These are phyloP conservation scores for Ficedula albicollis DNA, from an alignment of 2,797 vertebrate species.

Conservation along the genomic window DNA sequence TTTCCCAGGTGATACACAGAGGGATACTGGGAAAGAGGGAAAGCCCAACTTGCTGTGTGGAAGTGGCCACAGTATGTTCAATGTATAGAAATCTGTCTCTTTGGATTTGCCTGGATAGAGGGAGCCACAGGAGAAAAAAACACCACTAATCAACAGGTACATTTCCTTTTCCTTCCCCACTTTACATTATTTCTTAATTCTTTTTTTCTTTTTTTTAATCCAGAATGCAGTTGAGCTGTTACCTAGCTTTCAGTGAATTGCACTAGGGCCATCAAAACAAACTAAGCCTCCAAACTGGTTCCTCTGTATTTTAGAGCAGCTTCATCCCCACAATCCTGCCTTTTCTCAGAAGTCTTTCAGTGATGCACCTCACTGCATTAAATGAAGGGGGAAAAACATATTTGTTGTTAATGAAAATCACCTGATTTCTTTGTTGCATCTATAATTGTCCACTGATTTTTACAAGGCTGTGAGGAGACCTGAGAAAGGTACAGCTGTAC, in stretches of 20 bases:
- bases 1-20: not conserved
- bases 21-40: not conserved
- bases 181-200: not conserved
- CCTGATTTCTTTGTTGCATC: not conserved
- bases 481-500: not conserved
- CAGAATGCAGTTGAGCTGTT: not conserved
- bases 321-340: not conserved
- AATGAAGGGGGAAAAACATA: conserved; percentile 1
- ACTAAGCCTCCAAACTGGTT: not conserved
- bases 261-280: not conserved
- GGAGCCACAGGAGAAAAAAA: not conserved
- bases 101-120: not conserved
- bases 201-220: not conserved
- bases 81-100: not conserved
- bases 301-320: not conserved
- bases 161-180: not conserved
- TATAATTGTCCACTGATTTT: not conserved
- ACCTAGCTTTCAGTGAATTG: not conserved
- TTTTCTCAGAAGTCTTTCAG: conserved; percentile 7
- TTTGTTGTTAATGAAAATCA: not conserved
- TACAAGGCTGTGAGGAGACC: not conserved
- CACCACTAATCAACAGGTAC: rapidly evolving
- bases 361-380: not conserved
- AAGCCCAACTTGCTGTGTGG: not conserved
- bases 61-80: not conserved